Percentiles rank a stretch among this genome's conserved stretches.
These are phyloP conservation scores for Dendroctonus valens DNA, from an alignment of 1,140 invertebrate species.

Conservation along the genomic window DNA sequence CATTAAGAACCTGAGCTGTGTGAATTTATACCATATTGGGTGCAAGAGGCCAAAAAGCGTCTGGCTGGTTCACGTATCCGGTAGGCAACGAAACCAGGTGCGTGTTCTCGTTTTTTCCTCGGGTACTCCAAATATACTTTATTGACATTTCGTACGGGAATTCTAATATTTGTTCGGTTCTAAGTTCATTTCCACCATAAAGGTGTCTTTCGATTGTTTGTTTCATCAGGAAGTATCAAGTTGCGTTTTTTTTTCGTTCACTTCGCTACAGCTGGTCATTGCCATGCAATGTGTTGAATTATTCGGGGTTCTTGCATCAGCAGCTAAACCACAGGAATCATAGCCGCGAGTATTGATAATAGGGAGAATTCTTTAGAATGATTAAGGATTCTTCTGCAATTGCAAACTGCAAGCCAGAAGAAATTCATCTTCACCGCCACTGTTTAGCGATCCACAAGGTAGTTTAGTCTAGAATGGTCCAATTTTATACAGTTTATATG, in stretches of 20 bases:
- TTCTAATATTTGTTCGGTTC: conserved; percentile 9
- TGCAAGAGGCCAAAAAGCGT: conserved; percentile 15
- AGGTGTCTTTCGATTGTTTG: background rate
- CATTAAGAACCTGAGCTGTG: conserved; percentile 7
- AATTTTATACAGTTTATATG: conserved; percentile 18
- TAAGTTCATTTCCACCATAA: background rate
- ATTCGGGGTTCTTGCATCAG: no score
- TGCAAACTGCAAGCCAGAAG: no score
- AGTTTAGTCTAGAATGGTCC: conserved; percentile 25
- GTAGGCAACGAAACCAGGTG: conserved; percentile 29
- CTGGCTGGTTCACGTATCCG: conserved; percentile 25
- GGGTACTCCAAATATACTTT: conserved; percentile 23
- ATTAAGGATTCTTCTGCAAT: no score
- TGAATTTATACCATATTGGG: conserved; percentile 29
- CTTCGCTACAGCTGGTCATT: no score
- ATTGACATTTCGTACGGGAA: conserved; percentile 6
- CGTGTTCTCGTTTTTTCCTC: conserved; percentile 16
- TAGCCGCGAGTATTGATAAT: no score
- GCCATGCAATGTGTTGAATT: no score
- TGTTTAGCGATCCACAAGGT: conserved; percentile 10
- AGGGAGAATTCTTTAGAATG: no score
- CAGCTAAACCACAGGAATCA: no score
- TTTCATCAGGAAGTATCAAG: no score
- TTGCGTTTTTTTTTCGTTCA: no score
- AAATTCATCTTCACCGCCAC: background rate